Conservation (phyloP, 2,797 vertebrate species). For the Danionella dracula region DNA sequence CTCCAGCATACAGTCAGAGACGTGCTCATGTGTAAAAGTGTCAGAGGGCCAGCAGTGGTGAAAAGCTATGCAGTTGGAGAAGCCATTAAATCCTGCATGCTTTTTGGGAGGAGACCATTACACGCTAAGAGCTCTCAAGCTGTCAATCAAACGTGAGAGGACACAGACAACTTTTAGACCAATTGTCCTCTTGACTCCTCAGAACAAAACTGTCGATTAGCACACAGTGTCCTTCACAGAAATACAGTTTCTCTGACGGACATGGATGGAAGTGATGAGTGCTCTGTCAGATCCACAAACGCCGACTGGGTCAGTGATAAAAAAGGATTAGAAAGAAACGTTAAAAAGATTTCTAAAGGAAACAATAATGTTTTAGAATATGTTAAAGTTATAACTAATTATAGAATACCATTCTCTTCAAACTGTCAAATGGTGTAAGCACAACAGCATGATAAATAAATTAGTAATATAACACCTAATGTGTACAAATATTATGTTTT, state of each 20-base stretch:
- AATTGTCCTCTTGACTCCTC: constrained; percentile 36
- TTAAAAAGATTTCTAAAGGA: too few species aligned
- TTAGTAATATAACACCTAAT: too few species aligned
- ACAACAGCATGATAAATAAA: too few species aligned
- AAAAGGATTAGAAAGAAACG: too few species aligned
- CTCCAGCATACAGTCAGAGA: constrained; percentile 40
- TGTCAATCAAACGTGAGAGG: constrained; percentile 29
- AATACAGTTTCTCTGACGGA: constrained; percentile 14
- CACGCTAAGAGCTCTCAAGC: constrained; percentile 33
- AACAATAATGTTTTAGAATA: too few species aligned
- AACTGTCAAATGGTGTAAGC: too few species aligned
- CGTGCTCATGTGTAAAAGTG: constrained; percentile 60
- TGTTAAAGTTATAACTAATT: too few species aligned
- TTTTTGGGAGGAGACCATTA: constrained; percentile 44
- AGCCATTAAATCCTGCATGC: constrained; percentile 55
- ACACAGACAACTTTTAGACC: constrained; percentile 36
- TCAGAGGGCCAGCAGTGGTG: constrained; percentile 47
- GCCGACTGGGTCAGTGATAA: too few species aligned
- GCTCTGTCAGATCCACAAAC: too few species aligned
- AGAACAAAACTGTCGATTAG: constrained; percentile 37
- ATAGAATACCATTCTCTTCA: too few species aligned
- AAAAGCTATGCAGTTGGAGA: constrained; percentile 52
- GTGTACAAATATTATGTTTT: too few species aligned
- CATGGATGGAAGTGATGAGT: not conserved
- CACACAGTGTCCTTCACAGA: constrained; percentile 31